Base-by-base conservation (phyloP, 1,140 invertebrate genomes). In the Mylabris phalerata region DNA sequence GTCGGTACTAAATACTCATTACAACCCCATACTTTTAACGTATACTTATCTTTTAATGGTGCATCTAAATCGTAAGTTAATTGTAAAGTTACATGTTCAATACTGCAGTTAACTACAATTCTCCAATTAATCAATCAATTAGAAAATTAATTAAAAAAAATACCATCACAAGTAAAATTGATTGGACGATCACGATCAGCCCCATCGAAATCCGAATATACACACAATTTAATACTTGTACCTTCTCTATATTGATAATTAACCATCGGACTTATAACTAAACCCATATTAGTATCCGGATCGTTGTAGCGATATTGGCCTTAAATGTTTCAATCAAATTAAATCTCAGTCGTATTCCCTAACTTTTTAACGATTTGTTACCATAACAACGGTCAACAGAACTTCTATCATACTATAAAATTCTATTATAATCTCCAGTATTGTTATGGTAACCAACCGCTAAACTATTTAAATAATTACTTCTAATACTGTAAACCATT, bases 141-240 rank as follows among this genome's bases (percentile, higher is more conserved):
- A 51, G n/a, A 39, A 49, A 38, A 52, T 41, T 11, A 42, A 51
- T 50, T 51, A 13, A 13, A 50, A 49, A 46, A 50, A 61, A 72
- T 78, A 92, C 89, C 86, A 75, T 93, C 89, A 72, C 90, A 93
- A 9, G 90, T 93, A 72, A 95, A 94, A 9, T 82, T 84, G 63
- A 93, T 84, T 0, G 88, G 86, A 57, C 83, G 72, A 60, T 79
- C 75, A 50, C 72, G 69, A 59, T 75, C 74, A 44, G 74, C 76
- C 26, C 74, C 75, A 46, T 77, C 76, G 44, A 80, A 74, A 63
- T 80, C 78, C 6, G 88, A 85, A 76, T 90, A 81, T 52, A 95
- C 88, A 66, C 89, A 80, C 51, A 95, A 77, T 77, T 94, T 93
- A 55, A 94, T 87, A 71, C 90, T 93, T 9, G 88, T 88, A 59